Conservation (phyloP, 2,113 vertebrate genomes). For the Oncorhynchus mykiss region DNA sequence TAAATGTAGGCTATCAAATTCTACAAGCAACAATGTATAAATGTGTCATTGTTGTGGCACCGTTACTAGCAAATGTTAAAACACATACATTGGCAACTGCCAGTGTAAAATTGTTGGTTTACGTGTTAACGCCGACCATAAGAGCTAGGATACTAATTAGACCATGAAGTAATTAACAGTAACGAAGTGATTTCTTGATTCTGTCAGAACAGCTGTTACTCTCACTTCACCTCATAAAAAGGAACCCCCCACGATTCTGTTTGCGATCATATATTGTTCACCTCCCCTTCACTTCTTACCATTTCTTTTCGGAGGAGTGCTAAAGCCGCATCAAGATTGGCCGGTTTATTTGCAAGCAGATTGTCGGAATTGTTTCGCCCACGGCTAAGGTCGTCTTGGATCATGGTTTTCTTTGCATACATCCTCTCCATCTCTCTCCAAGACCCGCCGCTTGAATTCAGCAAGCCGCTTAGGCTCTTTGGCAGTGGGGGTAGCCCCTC, state of each 20-base stretch:
- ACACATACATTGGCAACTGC: too few relatives aligned
- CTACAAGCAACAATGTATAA: too few relatives aligned
- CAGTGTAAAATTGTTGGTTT: too few relatives aligned
- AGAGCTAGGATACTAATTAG: too few relatives aligned
- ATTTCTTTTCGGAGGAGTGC: constrained; percentile 94
- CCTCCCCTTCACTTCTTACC: constrained; percentile 69
- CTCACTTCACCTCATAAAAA: background rate
- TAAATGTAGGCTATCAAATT: too few relatives aligned
- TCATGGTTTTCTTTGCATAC: constrained; percentile 94
- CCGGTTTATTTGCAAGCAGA: constrained; percentile 80
- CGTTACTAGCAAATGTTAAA: too few relatives aligned
- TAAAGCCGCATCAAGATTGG: constrained; percentile 91
- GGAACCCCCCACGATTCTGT: background rate
- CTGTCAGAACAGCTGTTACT: background rate
- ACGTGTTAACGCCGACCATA: too few relatives aligned
- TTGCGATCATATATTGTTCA: background rate
- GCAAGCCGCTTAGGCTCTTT: constrained; percentile 92
- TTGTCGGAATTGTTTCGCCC: constrained; percentile 69
- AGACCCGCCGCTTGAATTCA: constrained; percentile 92
- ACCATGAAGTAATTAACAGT: too few relatives aligned
- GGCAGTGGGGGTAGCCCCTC: constrained; percentile 91
- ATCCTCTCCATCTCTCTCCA: constrained; percentile 94
- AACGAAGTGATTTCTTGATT: too few relatives aligned
- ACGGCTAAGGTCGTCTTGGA: constrained; percentile 94
- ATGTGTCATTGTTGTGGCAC: too few relatives aligned